These are phyloP conservation scores for Nothobranchius furzeri DNA, from an alignment of 2,113 vertebrate genomes.

Conservation along the genomic window DNA sequence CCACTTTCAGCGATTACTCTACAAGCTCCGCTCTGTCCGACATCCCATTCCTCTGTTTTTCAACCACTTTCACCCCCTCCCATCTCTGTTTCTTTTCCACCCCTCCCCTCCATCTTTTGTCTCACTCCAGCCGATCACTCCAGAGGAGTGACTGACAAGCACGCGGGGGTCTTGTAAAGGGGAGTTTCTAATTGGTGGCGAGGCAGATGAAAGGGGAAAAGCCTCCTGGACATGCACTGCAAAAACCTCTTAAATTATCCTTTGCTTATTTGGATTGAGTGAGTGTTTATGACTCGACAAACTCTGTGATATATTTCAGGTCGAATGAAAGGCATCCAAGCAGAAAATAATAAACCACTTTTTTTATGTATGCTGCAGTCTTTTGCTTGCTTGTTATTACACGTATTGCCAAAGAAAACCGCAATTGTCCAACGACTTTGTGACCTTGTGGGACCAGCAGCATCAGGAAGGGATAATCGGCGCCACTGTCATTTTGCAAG, in stretches of 20 bases:
- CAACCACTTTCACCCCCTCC: slow-evolving; percentile 38
- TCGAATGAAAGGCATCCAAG: no score
- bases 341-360: no score
- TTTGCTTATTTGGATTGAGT: not conserved
- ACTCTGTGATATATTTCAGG: no score
- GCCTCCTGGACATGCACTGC: slow-evolving; percentile 39
- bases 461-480: no score
- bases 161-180: slow-evolving; percentile 52
- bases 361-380: no score
- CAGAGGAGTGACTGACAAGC: slow-evolving; percentile 75
- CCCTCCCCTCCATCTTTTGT: slow-evolving; percentile 68
- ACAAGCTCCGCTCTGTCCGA: slow-evolving; percentile 49
- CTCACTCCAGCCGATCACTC: slow-evolving; percentile 62
- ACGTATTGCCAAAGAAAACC: no score
- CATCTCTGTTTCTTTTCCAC: slow-evolving; percentile 18
- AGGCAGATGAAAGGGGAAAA: slow-evolving; percentile 59
- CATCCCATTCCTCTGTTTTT: slow-evolving; percentile 55
- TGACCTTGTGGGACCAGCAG: no score
- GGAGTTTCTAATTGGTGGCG: slow-evolving; percentile 59
- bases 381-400: no score
- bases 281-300: no score
- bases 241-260: slow-evolving; percentile 32
- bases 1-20: slow-evolving; percentile 68
- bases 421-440: no score
- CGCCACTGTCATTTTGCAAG: no score